Base-by-base conservation (phyloP, 1,140 invertebrate species). In the Drosophila guanche region DNA sequence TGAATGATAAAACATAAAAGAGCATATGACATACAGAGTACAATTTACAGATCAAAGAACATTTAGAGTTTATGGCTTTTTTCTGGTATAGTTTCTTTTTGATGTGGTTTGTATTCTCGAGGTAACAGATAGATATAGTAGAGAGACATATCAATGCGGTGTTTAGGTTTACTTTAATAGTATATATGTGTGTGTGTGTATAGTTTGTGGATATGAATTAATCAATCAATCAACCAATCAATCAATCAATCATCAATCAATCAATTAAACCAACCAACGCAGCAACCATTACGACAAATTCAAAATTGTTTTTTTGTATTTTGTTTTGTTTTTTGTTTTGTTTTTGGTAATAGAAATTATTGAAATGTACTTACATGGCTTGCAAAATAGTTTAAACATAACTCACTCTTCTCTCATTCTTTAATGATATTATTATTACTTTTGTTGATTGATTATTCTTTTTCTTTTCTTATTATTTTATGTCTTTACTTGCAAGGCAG, bases 251-350 rank as follows among this genome's bases (percentile, higher is more conserved):
- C 71, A 75, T 78, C 70, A 78, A 74, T 83, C 80, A 85, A 90
- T 90, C 79, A 86, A 69, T 69, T 68, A 69, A 69, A 90, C 79
- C 88, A 90, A 90, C 89, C 89, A 90, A 90, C 89, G 81, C 84
- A 90, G 84, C 84, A 90, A 90, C 89, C 89, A 90, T 90, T 90
- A 90, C 89, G 89, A 90, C 89, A 90, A 90, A 83, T 89, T 84
- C 84, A 90, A 90, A 88, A 84, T 80, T 86, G 46, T 73, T 57
- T 68, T 56, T 7, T 50, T 20, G 16, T 20, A 20, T 20, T 20
- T 20, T 20, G 16, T 20, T 65, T 63, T 29, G 37, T 2, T 55
- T 50, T 71, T 50, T 42, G 43, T n/a, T 66, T 46, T 43, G 37
- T 50, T 71, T 60, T 71, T 71, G 8, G 51, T 84, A 79, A 75